These are phyloP conservation scores for Trissoscelio sp. DNA, from an alignment of 2,888 invertebrate genomes.

Conservation along the genomic window DNA sequence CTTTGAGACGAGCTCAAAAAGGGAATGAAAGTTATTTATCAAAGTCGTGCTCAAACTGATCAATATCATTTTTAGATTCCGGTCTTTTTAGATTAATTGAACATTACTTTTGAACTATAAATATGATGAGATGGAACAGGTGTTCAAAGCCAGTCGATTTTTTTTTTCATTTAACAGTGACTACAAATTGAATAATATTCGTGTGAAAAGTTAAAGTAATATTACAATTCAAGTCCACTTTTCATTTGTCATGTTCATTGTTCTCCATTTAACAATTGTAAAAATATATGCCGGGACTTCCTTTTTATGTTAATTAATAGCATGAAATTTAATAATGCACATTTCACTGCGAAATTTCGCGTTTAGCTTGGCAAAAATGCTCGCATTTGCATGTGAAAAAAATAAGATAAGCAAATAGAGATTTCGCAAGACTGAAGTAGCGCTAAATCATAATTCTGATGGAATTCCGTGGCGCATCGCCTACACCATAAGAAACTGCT, in stretches of 20 bases:
- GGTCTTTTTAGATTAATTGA: slow-evolving; percentile 46
- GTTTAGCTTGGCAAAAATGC: neutral
- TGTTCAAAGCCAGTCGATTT: no score
- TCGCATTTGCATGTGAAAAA: neutral
- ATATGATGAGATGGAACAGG: slow-evolving; percentile 4
- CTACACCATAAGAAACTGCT: slow-evolving; percentile 72
- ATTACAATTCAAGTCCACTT: no score
- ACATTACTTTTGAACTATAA: slow-evolving; percentile 31
- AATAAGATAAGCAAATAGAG: neutral
- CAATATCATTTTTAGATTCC: slow-evolving; percentile 30
- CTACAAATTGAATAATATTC: no score
- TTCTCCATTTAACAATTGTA: no score
- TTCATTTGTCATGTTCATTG: no score
- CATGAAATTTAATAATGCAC: no score
- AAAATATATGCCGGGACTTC: no score
- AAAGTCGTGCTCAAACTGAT: slow-evolving; percentile 43
- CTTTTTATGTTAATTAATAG: no score
- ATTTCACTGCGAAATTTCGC: neutral
- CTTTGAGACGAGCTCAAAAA: slow-evolving; percentile 23
- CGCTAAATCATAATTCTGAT: slow-evolving; percentile 26
- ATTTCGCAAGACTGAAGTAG: slow-evolving; percentile 7
- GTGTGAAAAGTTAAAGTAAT: no score
- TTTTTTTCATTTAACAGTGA: no score
- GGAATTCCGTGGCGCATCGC: slow-evolving; percentile 18
- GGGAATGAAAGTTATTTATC: slow-evolving; percentile 41